phyloP scores from a whole-genome alignment of 2,888 invertebrate species.

The Rutpela maculata region DNA sequence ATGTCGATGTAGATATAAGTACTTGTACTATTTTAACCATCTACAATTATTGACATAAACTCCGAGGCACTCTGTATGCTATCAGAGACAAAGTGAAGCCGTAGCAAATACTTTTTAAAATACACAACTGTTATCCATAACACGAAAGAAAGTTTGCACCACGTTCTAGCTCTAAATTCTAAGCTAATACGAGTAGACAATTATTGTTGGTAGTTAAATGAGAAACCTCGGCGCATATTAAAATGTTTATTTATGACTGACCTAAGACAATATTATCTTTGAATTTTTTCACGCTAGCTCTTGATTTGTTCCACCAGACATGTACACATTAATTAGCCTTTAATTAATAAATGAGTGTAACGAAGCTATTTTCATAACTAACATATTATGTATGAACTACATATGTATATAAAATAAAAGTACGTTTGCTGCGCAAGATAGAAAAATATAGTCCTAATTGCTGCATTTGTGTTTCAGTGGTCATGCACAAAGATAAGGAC shows the following conservation, averaged over 20 bases:
- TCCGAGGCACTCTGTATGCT: no score
- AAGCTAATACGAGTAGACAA: no score
- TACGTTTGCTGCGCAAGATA: neutral
- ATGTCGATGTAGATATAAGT: no score
- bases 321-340: constrained; percentile 44
- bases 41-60: no score
- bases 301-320: constrained; percentile 38
- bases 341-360: constrained; percentile 49
- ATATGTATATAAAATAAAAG: no score
- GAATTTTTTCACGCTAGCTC: constrained; percentile 46
- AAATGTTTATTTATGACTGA: constrained; percentile 39
- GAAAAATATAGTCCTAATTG: constrained; percentile 13
- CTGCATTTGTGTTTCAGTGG: constrained; percentile 82
- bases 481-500: constrained; percentile 96
- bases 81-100: no score
- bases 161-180: no score
- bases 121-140: no score
- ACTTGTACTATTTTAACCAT: no score
- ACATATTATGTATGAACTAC: neutral
- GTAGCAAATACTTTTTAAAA: no score
- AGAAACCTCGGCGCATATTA: neutral
- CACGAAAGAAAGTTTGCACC: no score
- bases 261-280: constrained; percentile 44
- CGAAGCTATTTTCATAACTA: constrained; percentile 47
- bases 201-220: no score